These are phyloP conservation scores for Coreius guichenoti DNA, from an alignment of 2,797 vertebrate genomes.

Conservation along the genomic window DNA sequence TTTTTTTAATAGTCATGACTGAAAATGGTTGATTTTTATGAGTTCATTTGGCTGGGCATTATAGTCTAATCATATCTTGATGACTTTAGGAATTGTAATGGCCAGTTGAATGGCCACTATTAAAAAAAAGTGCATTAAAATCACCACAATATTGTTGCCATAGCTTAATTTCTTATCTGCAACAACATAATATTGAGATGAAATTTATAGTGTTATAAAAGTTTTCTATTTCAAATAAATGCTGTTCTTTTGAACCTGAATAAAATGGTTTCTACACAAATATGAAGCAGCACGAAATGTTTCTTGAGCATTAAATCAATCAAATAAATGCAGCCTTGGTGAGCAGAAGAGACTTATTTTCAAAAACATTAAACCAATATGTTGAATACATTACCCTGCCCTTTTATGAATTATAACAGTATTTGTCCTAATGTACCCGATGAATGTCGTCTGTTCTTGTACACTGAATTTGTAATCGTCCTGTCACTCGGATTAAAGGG, in stretches of 20 bases:
- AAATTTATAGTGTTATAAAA: too few species aligned
- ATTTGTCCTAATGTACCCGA: background rate
- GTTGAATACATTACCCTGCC: background rate
- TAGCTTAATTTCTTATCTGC: too few species aligned
- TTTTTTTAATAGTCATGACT: too few species aligned
- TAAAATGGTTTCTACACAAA: too few species aligned
- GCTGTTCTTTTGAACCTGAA: too few species aligned
- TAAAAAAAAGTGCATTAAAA: too few species aligned
- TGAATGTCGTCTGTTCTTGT: background rate
- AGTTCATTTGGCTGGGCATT: background rate
- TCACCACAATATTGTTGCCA: too few species aligned
- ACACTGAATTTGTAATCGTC: background rate
- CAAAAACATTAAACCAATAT: background rate
- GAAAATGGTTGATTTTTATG: background rate
- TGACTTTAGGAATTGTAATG: background rate
- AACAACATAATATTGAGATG: too few species aligned
- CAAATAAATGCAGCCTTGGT: background rate
- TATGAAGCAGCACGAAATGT: too few species aligned
- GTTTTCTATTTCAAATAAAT: background rate
- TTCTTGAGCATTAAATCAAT: too few species aligned
- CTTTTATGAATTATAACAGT: background rate
- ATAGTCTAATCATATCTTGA: background rate
- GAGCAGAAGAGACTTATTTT: background rate
- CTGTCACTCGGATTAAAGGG: background rate
- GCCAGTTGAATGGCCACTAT: too few species aligned